Evolutionary conservation across 2,113 vertebrate genomes (phyloP).

Genomic region (Corythornis vintsioides): DNA sequence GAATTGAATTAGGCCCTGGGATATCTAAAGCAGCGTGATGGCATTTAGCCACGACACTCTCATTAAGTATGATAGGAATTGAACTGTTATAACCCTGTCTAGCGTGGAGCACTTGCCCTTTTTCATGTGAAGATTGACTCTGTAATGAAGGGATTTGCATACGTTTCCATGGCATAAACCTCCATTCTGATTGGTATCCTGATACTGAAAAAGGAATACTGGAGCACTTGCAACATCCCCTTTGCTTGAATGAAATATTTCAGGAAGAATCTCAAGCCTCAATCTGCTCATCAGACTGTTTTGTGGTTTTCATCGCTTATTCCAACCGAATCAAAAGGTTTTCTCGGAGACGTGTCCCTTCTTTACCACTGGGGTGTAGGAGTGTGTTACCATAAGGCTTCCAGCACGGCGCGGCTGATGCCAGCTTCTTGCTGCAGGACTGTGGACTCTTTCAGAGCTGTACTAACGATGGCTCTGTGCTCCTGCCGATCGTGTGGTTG

Average conservation of each 20-base stretch:
- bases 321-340: background rate
- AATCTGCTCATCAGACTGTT: background rate
- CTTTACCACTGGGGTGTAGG: slow-evolving; percentile 22
- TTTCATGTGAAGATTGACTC: background rate
- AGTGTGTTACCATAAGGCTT: background rate
- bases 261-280: background rate
- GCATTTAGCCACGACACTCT: background rate
- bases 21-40: background rate
- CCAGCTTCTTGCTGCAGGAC: background rate
- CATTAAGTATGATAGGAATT: background rate
- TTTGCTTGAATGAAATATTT: background rate
- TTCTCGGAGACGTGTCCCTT: background rate
- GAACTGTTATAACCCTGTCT: background rate
- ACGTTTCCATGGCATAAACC: background rate
- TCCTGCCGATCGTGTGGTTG: background rate
- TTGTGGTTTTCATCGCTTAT: background rate
- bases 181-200: background rate
- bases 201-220: background rate
- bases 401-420: background rate
- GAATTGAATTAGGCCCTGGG: background rate
- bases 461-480: background rate
- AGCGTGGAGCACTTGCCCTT: background rate
- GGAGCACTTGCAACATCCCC: background rate
- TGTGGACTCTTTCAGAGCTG: background rate
- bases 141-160: background rate